phyloP scores from a whole-genome alignment of 1,140 invertebrate species.

The Delia radicum region DNA sequence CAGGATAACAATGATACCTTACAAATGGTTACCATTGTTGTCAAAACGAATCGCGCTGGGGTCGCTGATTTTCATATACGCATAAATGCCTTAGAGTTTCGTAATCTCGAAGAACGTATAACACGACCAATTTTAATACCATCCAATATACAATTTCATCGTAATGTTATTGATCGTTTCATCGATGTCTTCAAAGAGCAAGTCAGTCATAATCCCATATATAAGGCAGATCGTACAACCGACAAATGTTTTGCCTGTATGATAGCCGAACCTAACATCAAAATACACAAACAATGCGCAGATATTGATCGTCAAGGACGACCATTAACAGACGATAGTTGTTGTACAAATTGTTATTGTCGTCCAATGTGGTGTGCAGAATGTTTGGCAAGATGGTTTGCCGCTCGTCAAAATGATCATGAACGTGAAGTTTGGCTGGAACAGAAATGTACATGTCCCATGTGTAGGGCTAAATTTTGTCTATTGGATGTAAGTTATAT shows the following conservation, averaged over 20 bases:
- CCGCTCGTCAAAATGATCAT: slow-evolving; percentile 76
- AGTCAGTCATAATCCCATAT: slow-evolving; percentile 71
- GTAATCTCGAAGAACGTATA: slow-evolving; percentile 77
- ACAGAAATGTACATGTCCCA: slow-evolving; percentile 85
- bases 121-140: slow-evolving; percentile 72
- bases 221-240: slow-evolving; percentile 67
- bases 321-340: slow-evolving; percentile 43
- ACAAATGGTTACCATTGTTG: slow-evolving; percentile 82
- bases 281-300: slow-evolving; percentile 74
- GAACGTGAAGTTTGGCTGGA: slow-evolving; percentile 76
- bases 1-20: slow-evolving; percentile 64
- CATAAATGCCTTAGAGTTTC: slow-evolving; percentile 75
- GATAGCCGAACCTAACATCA: slow-evolving; percentile 76
- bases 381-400: slow-evolving; percentile 88
- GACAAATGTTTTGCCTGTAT: slow-evolving; percentile 88
- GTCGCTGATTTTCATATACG: slow-evolving; percentile 67
- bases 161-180: slow-evolving; percentile 79
- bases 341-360: slow-evolving; percentile 65
- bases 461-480: slow-evolving; percentile 84
- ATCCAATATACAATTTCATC: slow-evolving; percentile 76
- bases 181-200: slow-evolving; percentile 79
- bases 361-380: slow-evolving; percentile 87
- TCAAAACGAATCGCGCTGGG: slow-evolving; percentile 62
- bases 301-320: slow-evolving; percentile 46
- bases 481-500: slow-evolving; percentile 74